Evolutionary conservation across 2,797 vertebrate genomes (phyloP), one percentile per base, ranked within the genome.

Genomic region (Mormyrus proboscirostris): DNA sequence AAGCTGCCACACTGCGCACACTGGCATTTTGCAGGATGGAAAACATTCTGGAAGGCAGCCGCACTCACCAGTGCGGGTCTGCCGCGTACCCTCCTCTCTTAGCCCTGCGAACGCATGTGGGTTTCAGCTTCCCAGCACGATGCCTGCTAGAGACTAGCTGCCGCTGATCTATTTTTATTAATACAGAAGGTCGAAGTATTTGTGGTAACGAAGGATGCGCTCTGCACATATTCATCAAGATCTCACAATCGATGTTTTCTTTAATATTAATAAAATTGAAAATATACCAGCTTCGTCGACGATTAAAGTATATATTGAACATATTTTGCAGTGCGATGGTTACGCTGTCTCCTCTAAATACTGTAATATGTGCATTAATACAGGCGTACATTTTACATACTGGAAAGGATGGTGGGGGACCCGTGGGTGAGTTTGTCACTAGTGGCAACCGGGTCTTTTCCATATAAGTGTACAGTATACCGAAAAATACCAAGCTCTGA

Each of bases 381-480:
- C 10, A 69, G 44, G 41, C 57, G n/a, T 88, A 47, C 44, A 47
- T 87, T 65, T 62, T 44, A n/a, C 14, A 29, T 25, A 41, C 87
- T 25, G 59, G 59, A 69, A 25, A 65, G 59, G 59, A 69, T 88
- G 87, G 59, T 88, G 59, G 87, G 59, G 87, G 59, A 65, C 57
- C 87, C 87, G 87, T 88, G 87, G 87, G 87, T 88, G 87, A 69
- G 87, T 65, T 88, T 65, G 44, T 88, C 87, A 69, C 87, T 65
- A 88, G 87, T 88, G 87, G 87, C 87, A 88, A 88, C 87, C 87
- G 87, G 59, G 87, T 88, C 57, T 88, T 65, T 55, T 88, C 87
- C 57, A 88, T 87, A 57, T 87, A 55, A 88, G 87, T 65, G 57
- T 65, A 69, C 87, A 69, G 87, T 88, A 88, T 65, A 47, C 47